Evolutionary conservation across 2,888 invertebrate species (phyloP), one percentile per base, ranked within the genome.

Genomic region (Philereme vetulata): DNA sequence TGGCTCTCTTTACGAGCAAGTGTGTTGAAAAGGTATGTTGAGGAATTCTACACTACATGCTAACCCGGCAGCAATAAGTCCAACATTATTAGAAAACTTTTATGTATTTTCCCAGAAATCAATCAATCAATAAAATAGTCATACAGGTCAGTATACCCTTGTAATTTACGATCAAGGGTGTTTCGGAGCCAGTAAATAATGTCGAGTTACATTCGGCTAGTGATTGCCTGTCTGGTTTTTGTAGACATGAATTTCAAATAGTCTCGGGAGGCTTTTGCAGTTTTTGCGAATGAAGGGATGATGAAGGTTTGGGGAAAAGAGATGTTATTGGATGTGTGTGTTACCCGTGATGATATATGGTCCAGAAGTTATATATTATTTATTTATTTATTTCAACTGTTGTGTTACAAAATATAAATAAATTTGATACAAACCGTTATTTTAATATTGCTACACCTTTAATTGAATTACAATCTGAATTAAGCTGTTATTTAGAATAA

Each of bases 141-240:
- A 33, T 6, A 34, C 35, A n/a, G n/a, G 49, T 44, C 11, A 21
- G 48, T 46, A 4, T 9, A 46, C 33, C 33, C 32, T 45, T 3
- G 47, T 52, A 52, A 52, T 57, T 57, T 52, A 57, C 57, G 51
- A 52, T 32, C 51, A 48, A 57, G 56, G 48, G 48, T 51, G 43
- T 32, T 47, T 47, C 43, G 43, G 7, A 3, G 40, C 34, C 32
- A 55, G 36, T 60, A 52, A 56, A 60, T 60, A 51, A 60, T 60
- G 52, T 56, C 47, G 10, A 5, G 55, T 48, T 55, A 56, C 51
- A 51, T 55, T 51, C 47, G 36, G 51, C 44, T 47, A 45, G 51
- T 51, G 47, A 60, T 60, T 51, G 60, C 48, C 56, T 46, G 60
- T 60, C 56, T 38, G 5, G 48, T 51, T 60, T 56, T 56, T 45